These are phyloP conservation scores for Sphinx pinastri DNA, from an alignment of 2,888 invertebrate genomes.

Conservation along the genomic window DNA sequence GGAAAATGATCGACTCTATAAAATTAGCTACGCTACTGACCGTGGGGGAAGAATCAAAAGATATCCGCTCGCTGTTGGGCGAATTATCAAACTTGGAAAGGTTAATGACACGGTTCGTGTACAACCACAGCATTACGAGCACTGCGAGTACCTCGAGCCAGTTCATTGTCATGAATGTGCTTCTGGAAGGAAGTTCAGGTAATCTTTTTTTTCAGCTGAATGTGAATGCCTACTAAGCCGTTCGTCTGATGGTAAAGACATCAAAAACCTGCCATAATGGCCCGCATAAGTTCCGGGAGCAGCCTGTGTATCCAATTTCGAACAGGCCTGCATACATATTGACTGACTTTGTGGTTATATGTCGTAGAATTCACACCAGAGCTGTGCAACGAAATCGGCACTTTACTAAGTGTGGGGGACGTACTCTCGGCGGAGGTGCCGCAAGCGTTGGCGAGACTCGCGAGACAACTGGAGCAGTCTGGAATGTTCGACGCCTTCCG, in stretches of 20 bases:
- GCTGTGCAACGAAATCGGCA: conserved; percentile 87
- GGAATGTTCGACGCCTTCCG: conserved; percentile 77
- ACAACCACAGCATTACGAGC: conserved; percentile 74
- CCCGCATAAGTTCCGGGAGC: too few relatives aligned
- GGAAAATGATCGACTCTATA: conserved; percentile 53
- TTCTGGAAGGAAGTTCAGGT: conserved; percentile 80
- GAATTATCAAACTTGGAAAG: conserved; percentile 52
- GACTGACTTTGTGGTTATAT: conserved; percentile 17
- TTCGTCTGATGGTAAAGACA: not conserved
- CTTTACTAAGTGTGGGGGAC: conserved; percentile 87
- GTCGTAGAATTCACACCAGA: conserved; percentile 85
- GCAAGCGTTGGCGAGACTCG: conserved; percentile 72
- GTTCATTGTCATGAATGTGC: conserved; percentile 79
- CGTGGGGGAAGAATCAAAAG: conserved; percentile 51
- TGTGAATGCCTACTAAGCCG: not conserved
- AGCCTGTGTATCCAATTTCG: too few relatives aligned
- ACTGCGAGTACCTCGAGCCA: conserved; percentile 81
- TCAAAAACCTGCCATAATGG: too few relatives aligned
- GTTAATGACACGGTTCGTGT: conserved; percentile 48
- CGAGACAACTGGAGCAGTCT: conserved; percentile 66
- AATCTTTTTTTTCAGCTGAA: conserved; percentile 16
- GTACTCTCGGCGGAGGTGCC: conserved; percentile 91
- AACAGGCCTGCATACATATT: not conserved
- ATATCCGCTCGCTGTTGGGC: conserved; percentile 54
- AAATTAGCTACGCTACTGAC: conserved; percentile 56